Evolutionary conservation across 2,113 vertebrate species (phyloP).

Genomic region (Sarotherodon lohbergeri): DNA sequence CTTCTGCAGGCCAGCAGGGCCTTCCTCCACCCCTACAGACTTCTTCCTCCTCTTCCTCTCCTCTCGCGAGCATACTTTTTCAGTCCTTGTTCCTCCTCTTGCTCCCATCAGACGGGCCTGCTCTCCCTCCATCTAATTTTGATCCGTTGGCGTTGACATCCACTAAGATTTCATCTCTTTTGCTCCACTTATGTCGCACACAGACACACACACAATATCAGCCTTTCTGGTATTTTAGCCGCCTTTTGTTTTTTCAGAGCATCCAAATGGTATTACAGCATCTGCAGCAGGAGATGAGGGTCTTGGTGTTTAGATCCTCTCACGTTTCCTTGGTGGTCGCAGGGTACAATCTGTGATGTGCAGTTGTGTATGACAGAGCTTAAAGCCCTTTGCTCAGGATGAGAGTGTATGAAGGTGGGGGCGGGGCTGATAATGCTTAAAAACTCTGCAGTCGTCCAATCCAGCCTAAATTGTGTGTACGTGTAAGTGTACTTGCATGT

Average conservation of each 20-base stretch:
- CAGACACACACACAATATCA: neutral
- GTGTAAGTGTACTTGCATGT: neutral
- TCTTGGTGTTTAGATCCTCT: neutral
- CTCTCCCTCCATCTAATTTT: conserved; percentile 48
- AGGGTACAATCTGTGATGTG: neutral
- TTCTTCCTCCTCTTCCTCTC: conserved; percentile 64
- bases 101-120: neutral
- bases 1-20: neutral
- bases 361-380: conserved; percentile 16
- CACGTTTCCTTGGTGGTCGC: neutral
- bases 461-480: conserved; percentile 49
- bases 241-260: neutral
- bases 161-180: conserved; percentile 46
- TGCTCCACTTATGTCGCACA: neutral
- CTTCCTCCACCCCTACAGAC: conserved; percentile 2
- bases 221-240: neutral
- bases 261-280: neutral
- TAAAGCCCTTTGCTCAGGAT: conserved; percentile 39
- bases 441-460: conserved; percentile 46
- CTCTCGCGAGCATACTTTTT: conserved; percentile 36
- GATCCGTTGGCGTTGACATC: conserved; percentile 1
- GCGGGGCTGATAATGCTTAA: conserved; percentile 49
- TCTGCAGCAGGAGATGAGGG: neutral
- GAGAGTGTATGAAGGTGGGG: conserved; percentile 38
- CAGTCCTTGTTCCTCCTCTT: conserved; percentile 38